A percentile compares a stretch with the other conserved stretches of the same genome.
phyloP scores from a whole-genome alignment of 2,113 vertebrate species.

The Trematomus loennbergii region DNA sequence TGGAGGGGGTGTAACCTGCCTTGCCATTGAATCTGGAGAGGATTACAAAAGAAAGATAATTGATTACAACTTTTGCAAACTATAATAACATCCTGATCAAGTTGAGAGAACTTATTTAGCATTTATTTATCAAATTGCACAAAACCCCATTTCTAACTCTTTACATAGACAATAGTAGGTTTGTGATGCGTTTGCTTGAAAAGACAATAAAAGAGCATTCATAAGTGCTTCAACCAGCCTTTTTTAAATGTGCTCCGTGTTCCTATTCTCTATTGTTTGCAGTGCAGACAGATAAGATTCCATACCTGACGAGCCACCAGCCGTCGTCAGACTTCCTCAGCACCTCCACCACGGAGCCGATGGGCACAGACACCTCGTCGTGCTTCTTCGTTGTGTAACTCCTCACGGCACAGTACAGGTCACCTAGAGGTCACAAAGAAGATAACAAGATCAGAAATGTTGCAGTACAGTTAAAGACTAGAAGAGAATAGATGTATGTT shows the following conservation, averaged over 20 bases:
- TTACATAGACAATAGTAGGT: neutral
- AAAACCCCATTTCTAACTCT: neutral
- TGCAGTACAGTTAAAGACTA: neutral
- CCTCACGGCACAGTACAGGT: conserved; percentile 82
- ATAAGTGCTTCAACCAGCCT: neutral
- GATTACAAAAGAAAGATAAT: neutral
- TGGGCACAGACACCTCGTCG: conserved; percentile 88
- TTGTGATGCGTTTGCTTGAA: neutral
- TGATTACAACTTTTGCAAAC: neutral
- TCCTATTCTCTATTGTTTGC: neutral
- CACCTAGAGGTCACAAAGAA: conserved; percentile 72
- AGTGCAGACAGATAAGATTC: neutral
- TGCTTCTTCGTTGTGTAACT: conserved; percentile 79
- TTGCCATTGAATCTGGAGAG: conserved; percentile 82
- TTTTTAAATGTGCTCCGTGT: neutral
- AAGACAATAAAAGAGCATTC: neutral
- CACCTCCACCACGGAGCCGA: conserved; percentile 86
- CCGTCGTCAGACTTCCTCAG: conserved; percentile 85
- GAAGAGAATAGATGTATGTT: neutral
- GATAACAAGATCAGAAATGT: neutral
- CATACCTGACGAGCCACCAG: conserved; percentile 93
- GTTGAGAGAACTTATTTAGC: no score
- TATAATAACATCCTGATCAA: neutral
- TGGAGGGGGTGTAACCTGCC: conserved; percentile 88
- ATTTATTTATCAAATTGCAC: no score